Evolutionary conservation across 1,140 invertebrate genomes (phyloP).

Genomic region (Drosophila mojavensis): DNA sequence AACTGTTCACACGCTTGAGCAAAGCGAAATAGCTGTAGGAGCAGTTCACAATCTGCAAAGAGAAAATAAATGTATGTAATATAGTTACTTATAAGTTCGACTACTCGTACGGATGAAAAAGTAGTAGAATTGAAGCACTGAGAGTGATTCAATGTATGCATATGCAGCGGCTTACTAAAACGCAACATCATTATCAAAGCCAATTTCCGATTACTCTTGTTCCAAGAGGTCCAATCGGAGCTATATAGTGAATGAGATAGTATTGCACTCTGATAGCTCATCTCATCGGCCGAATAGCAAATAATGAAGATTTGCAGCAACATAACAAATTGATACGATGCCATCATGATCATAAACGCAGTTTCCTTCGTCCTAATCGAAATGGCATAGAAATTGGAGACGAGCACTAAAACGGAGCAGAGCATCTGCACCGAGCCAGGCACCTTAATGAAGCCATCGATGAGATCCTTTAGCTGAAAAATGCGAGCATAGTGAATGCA

Average conservation of each 20-base stretch:
- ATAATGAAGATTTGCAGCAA: constrained; percentile 75
- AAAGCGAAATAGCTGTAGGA: constrained; percentile 79
- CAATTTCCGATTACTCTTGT: constrained; percentile 53
- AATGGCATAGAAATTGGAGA: constrained; percentile 72
- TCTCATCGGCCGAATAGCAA: constrained; percentile 72
- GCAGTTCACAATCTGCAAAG: constrained; percentile 76
- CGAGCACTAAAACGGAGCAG: constrained; percentile 69
- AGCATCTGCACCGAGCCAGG: constrained; percentile 66
- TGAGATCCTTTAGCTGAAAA: constrained; percentile 45
- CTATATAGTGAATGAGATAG: constrained; percentile 62
- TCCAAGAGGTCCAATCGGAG: constrained; percentile 69
- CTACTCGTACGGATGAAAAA: constrained; percentile 67
- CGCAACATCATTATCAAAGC: constrained; percentile 63
- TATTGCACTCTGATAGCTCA: constrained; percentile 57
- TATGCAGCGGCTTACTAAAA: constrained; percentile 43
- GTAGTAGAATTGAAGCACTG: constrained; percentile 58
- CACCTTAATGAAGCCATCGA: constrained; percentile 60
- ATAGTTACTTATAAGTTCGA: background rate
- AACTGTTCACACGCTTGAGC: constrained; percentile 72
- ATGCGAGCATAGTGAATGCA: constrained; percentile 53
- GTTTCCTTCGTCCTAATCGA: constrained; percentile 49
- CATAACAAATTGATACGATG: constrained; percentile 70
- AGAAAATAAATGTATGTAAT: constrained; percentile 8
- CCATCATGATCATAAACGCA: constrained; percentile 51
- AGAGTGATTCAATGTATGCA: constrained; percentile 60